Base-by-base conservation (phyloP, 2,888 invertebrate genomes). In the Notodonta dromedarius region DNA sequence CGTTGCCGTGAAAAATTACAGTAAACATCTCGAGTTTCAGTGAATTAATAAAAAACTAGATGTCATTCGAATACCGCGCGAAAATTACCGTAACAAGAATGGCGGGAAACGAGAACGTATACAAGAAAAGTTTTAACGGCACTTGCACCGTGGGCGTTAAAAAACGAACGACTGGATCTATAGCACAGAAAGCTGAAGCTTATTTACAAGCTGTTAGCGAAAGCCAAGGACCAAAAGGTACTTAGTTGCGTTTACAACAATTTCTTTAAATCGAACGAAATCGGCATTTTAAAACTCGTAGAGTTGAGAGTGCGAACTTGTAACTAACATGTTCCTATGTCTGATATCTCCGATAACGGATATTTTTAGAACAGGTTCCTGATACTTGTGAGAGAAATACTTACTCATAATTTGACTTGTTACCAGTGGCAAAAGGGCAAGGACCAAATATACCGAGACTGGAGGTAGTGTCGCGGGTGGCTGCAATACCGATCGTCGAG, bases 401-500 rank as follows among this genome's bases (percentile, higher is more conserved):
- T 2, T 24, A 24, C 51, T n/a, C 16, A 44, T 44, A 5, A 35
- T 9, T 9, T 42, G 11, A 42, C 9, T 42, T n/a, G 64, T 66
- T 65, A 71, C 14, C 75, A 91, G 92, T 91, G 90, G 79, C 83
- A 35, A 83, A 81, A 55, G 79, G 78, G 39, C 80, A 86, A 61
- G 85, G 78, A 61, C 79, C 85, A 16, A 77, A 71, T 58, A 65
- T 95, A 66, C 94, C 94, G 59, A 94, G 94, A 71, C 87, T 97
- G 86, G 95, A 97, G 87, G 96, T 97, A 61, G 94, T 98, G 13
- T 94, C 95, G 56, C 94, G 97, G 69, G 95, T 98, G 54, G 95
- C 96, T 12, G 96, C 95, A 70, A 95, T 98, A 56, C 98, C 98
- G 0, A 95, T 98, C 61, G 96, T 98, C n/a, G 97, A 96, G 82